Base-by-base conservation (phyloP, 2,113 vertebrate species). In the Narcine bancroftii region DNA sequence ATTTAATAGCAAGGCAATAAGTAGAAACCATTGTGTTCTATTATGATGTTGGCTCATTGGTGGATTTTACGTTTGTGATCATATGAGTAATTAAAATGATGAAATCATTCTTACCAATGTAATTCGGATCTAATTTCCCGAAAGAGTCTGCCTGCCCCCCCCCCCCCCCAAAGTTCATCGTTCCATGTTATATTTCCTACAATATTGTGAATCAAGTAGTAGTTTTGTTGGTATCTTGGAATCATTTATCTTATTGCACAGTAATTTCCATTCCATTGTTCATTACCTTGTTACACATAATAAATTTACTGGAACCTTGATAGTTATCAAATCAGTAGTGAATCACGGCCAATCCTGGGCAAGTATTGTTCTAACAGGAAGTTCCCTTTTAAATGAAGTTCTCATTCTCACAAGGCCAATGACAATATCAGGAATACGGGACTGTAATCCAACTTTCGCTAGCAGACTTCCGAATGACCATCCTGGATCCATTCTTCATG, bases 331-430 rank as follows among this genome's bases (percentile, higher is more conserved):
- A 81, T 81, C 77, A 53, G 47, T 50, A 29, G 47, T 53, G 79
- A 83, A 83, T 83, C 29, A 33, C 15, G 29, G 10, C 79, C 3
- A 5, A 53, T 33, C 33, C 47, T 33, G 79, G 79, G 53, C 39
- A 53, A 6, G 47, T 83, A 83, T 83, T 83, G 79, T 83, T 56
- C 79, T 24, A 33, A 56, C 79, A 83, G 79, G 79, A 83, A 33
- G 47, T n/a, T 83, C 26, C 13, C 29, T 33, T 47, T 15, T 42
- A 42, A 45, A 77, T 24, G 42, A 77, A 24, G 0, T 56, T 53
- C 45, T 56, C 11, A 83, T 83, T 83, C 79, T 53, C 13, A 3
- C 2, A 2, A 83, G 10, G 10, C 10, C 47, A 11, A 29, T 26
- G 29, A 3, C 47, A 81, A 13, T 24, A 39, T 4, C 4, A 60